Conservation (phyloP, 2,888 invertebrate genomes). For the Ceraclea dissimilis region DNA sequence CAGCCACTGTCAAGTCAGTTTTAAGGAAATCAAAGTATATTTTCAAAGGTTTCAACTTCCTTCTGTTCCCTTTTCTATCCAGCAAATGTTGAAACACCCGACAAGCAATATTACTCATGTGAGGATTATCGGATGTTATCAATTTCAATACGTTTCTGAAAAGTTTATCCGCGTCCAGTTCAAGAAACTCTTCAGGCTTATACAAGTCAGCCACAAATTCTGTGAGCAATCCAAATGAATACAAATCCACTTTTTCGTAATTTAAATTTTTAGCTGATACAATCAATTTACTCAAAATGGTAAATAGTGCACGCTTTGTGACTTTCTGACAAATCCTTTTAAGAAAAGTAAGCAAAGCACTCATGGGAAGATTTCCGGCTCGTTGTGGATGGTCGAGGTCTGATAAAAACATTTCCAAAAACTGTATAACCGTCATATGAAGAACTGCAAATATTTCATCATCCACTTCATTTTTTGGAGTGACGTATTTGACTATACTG, state of each 20-base stretch:
- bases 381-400: too few relatives aligned
- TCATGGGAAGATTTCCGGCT: too few relatives aligned
- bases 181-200: slow-evolving; percentile 35
- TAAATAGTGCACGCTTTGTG: too few relatives aligned
- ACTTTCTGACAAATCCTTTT: too few relatives aligned
- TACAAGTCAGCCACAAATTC: slow-evolving; percentile 47
- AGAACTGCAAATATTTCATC: too few relatives aligned
- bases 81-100: slow-evolving; percentile 48
- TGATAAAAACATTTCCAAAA: too few relatives aligned
- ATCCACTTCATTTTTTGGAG: too few relatives aligned
- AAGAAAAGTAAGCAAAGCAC: too few relatives aligned
- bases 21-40: slow-evolving; percentile 40
- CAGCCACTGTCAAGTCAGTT: slow-evolving; percentile 38
- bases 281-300: too few relatives aligned
- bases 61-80: slow-evolving; percentile 46
- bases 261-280: too few relatives aligned
- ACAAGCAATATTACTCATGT: slow-evolving; percentile 48
- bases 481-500: background rate
- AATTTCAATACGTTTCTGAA: slow-evolving; percentile 43
- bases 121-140: slow-evolving; percentile 40
- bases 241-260: background rate
- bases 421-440: too few relatives aligned
- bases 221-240: slow-evolving; percentile 27
- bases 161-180: slow-evolving; percentile 41
- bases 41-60: slow-evolving; percentile 43